phyloP scores from a whole-genome alignment of 2,113 vertebrate genomes.

The Semnopithecus entellus region DNA sequence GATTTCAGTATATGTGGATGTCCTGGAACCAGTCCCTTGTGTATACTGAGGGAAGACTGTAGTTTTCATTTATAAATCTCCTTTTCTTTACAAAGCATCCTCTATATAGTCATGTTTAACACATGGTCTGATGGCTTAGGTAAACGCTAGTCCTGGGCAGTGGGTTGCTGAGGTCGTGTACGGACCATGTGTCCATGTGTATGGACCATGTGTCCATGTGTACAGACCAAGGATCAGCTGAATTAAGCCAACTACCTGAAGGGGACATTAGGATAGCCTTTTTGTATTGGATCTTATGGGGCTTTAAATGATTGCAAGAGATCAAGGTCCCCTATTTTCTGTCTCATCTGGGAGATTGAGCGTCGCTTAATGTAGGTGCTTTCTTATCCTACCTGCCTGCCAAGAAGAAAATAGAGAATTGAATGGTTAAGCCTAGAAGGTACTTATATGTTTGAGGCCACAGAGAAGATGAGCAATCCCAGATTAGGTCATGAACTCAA shows the following conservation, averaged over 20 bases:
- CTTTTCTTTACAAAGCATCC: background rate
- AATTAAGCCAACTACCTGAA: constrained; percentile 5
- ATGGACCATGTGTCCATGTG: background rate
- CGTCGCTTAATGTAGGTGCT: constrained; percentile 37
- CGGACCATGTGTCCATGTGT: background rate
- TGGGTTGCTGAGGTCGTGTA: background rate
- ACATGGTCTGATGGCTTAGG: background rate
- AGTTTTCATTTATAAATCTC: constrained; percentile 46
- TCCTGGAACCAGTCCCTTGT: background rate
- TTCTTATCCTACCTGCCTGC: constrained; percentile 39
- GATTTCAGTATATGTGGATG: background rate
- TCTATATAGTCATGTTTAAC: background rate
- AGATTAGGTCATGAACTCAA: constrained; percentile 1
- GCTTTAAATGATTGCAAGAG: background rate
- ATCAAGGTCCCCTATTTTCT: constrained; percentile 44
- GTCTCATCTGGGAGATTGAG: constrained; percentile 41
- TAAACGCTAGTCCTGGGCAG: background rate
- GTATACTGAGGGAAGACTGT: background rate
- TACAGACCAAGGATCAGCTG: background rate
- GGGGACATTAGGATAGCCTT: background rate
- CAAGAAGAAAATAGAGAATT: constrained; percentile 54
- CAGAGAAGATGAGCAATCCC: constrained; percentile 6
- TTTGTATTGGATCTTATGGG: constrained; percentile 19
- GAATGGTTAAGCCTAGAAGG: background rate
- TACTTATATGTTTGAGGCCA: background rate